Evolutionary conservation across 2,888 invertebrate species (phyloP).

Genomic region (Mantis religiosa): DNA sequence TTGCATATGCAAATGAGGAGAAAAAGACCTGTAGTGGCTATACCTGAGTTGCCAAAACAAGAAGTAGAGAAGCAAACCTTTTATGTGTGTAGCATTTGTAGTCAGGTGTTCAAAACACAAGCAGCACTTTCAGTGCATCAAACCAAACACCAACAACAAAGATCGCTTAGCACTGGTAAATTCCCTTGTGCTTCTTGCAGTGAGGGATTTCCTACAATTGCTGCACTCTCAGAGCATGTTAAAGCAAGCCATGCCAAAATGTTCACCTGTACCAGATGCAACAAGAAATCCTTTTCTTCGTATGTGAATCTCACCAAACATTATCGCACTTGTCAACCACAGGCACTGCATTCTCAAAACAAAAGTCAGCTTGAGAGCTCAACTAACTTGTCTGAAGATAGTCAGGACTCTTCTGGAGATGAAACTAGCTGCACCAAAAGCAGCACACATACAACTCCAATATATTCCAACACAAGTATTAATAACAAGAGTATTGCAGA

Average conservation of each 20-base stretch:
- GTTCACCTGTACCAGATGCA: background rate
- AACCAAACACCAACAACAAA: background rate
- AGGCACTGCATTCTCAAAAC: background rate
- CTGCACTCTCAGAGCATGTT: background rate
- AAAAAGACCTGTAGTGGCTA: background rate
- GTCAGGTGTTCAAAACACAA: background rate
- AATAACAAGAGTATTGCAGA: background rate
- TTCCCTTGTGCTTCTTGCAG: background rate
- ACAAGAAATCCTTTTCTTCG: background rate
- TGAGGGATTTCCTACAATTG: background rate
- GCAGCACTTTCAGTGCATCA: background rate
- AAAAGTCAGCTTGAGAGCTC: background rate
- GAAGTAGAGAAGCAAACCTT: background rate
- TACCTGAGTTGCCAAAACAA: background rate
- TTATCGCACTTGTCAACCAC: background rate
- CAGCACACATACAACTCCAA: background rate
- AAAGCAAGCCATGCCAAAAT: background rate
- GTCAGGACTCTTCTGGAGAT: background rate
- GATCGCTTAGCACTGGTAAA: background rate
- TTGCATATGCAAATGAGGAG: background rate
- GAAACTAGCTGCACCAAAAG: background rate
- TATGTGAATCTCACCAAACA: slow-evolving; percentile 8
- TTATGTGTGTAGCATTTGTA: background rate
- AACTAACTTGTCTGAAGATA: background rate
- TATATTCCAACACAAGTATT: background rate